Conservation (phyloP, 2,113 vertebrate species). For the Gavialis gangeticus region DNA sequence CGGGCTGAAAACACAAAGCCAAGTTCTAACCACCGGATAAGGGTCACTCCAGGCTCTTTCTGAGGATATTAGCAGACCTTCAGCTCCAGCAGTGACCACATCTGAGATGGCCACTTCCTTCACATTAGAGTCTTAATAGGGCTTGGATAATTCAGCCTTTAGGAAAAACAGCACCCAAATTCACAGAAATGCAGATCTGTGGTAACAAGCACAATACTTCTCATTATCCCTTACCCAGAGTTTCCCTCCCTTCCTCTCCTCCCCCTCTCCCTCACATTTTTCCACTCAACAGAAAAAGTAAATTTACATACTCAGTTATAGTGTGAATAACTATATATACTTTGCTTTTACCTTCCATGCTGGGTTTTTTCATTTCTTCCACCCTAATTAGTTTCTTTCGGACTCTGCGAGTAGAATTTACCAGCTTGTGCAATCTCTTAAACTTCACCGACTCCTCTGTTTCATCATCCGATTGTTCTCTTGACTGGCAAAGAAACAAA, state of each 20-base stretch:
- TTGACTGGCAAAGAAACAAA: conserved; percentile 89
- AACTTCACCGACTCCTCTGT: conserved; percentile 98
- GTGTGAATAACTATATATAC: not conserved
- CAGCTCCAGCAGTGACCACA: not conserved
- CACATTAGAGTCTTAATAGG: conserved; percentile 9
- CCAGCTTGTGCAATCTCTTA: conserved; percentile 96
- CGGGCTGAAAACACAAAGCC: not conserved
- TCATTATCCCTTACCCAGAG: not conserved
- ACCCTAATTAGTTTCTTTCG: conserved; percentile 97
- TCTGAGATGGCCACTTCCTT: conserved; percentile 11
- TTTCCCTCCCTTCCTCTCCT: not conserved
- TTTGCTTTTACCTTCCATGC: conserved; percentile 87
- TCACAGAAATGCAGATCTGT: not conserved
- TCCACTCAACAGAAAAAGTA: not conserved
- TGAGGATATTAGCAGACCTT: conserved; percentile 12
- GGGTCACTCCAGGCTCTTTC: not conserved
- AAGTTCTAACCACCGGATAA: conserved; percentile 45
- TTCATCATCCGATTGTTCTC: conserved; percentile 97
- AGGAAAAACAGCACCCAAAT: not conserved
- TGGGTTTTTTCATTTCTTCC: conserved; percentile 95
- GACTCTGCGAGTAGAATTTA: conserved; percentile 96
- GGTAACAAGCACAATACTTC: not conserved
- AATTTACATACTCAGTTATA: not conserved
- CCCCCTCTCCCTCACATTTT: not conserved
- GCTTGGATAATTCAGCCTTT: not conserved